These are phyloP conservation scores for Lagenorhynchus albirostris DNA, from an alignment of 2,113 vertebrate species.

Conservation along the genomic window DNA sequence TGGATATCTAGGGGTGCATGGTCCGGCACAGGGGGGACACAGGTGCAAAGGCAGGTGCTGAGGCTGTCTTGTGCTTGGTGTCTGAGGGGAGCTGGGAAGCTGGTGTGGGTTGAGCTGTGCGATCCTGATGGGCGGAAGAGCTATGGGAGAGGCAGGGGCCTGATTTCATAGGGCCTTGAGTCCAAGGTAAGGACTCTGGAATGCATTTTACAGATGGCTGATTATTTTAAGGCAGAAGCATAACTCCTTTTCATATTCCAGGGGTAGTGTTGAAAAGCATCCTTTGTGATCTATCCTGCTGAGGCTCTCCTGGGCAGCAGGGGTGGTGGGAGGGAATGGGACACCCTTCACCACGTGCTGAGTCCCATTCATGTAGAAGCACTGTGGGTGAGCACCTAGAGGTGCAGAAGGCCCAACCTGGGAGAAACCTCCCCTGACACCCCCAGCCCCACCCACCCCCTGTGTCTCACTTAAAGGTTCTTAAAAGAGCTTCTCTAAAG, in stretches of 20 bases:
- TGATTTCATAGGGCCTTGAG: not conserved
- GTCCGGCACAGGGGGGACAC: not conserved
- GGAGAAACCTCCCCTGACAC: too few species aligned
- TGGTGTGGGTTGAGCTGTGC: too few species aligned
- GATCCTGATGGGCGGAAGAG: not conserved
- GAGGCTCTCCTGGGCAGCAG: not conserved
- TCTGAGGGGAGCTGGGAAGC: not conserved
- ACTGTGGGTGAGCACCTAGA: not conserved
- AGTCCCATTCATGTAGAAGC: not conserved
- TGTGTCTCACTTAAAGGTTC: not conserved
- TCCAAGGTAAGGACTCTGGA: not conserved
- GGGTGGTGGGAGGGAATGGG: not conserved
- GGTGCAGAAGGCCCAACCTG: not conserved
- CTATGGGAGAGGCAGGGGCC: not conserved
- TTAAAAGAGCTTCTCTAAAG: not conserved
- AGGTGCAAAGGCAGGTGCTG: not conserved
- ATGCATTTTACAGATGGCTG: not conserved
- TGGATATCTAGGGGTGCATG: not conserved
- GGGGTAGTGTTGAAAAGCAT: not conserved
- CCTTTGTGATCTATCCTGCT: not conserved
- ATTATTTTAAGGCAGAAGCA: not conserved
- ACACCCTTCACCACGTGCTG: not conserved
- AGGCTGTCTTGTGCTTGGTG: not conserved
- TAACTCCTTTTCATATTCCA: not conserved
- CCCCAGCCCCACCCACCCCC: not conserved